Evolutionary conservation across 2,888 invertebrate species (phyloP), one percentile per base, ranked within the genome.

Genomic region (Creontiades dilutus): DNA sequence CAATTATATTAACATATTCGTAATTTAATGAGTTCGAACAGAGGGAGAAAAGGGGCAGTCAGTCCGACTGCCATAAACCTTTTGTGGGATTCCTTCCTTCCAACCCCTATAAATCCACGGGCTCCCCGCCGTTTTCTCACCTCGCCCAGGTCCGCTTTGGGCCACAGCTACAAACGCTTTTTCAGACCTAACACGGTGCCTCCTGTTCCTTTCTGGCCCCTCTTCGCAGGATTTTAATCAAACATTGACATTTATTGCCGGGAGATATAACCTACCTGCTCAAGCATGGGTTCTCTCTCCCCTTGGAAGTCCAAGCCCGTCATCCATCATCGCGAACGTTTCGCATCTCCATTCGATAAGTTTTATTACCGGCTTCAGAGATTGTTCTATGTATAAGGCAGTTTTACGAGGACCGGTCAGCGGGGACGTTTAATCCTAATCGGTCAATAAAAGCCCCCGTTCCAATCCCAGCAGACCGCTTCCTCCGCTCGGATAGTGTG

Each of bases 1-100:
- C 57, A 57, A 57, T 85, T 57, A 52, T 85, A 88, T 88, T 88
- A 78, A 76, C 88, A 88, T 88, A 88, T 78, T 78, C 55, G 88
- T 76, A 78, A 88, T 76, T 76, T 88, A 88, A 88, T 88, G 88
- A 88, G 88, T 48, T 28, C 55, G 55, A 78, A 78, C 37, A 78
- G 47, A 46, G 78, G 78, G 19, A 78, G 46, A 78, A 78, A 78
- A 78, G 37, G 46, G 78, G n/a, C 78, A 47, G 68, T 68, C 23
- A 68, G 27, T 68, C 68, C 68, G 7, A 68, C 68, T 68, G 23
- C 68, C 68, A 68, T 68, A 68, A 68, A 68, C 68, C 68, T 68
- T 68, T 68, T 68, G 68, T 68, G 68, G 68, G 19, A 68, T 68
- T 68, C 68, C 82, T 52, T 23, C 48, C 48, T 19, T 47, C 46